A percentile compares a stretch with the other conserved stretches of the same genome.
Conservation (phyloP, 2,888 invertebrate species). For the Pecten maximus region DNA sequence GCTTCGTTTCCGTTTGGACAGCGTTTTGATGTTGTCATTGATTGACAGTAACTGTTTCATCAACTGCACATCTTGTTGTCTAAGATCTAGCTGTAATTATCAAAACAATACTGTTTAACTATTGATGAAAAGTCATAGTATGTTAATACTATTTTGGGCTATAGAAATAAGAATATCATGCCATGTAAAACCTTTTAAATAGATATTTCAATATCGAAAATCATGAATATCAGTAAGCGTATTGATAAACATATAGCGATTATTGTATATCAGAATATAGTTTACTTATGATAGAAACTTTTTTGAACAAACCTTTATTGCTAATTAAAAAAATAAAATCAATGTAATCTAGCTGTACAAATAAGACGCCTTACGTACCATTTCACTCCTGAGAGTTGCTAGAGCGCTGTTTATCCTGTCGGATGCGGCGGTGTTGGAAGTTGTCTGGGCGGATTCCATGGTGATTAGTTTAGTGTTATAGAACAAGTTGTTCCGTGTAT, state of each 20-base stretch:
- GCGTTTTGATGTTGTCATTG: background rate
- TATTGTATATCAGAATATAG: too few species aligned
- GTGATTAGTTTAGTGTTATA: background rate
- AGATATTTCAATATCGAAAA: background rate
- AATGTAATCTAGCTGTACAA: too few species aligned
- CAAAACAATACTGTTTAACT: background rate
- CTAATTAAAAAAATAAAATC: too few species aligned
- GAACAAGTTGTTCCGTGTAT: background rate
- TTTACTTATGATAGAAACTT: too few species aligned
- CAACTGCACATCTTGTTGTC: conserved; percentile 15
- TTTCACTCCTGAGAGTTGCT: conserved; percentile 7
- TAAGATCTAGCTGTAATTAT: background rate
- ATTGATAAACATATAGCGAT: too few species aligned
- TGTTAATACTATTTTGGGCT: too few species aligned
- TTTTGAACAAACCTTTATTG: too few species aligned
- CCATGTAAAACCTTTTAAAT: too few species aligned
- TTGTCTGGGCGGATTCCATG: background rate
- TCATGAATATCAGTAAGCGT: too few species aligned
- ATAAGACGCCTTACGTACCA: background rate
- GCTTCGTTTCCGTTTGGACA: background rate
- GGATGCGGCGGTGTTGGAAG: background rate
- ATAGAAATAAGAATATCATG: too few species aligned
- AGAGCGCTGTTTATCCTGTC: background rate
- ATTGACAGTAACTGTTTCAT: background rate
- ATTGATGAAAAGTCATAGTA: too few species aligned